A percentile compares a stretch with the other conserved stretches of the same genome.
Conservation (phyloP, 2,113 vertebrate genomes). For the Orycteropus afer region DNA sequence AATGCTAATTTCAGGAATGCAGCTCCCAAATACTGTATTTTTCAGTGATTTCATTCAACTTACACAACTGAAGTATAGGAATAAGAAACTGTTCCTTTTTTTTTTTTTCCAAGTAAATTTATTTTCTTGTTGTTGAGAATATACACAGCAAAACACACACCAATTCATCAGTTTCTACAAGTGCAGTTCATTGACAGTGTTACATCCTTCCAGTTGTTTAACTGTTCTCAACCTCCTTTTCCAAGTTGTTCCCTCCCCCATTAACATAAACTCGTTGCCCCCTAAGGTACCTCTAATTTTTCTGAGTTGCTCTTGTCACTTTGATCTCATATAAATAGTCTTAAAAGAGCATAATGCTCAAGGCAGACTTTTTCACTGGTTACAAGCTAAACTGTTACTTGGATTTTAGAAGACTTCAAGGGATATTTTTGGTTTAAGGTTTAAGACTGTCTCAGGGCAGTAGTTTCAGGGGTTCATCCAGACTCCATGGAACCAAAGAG, state of each 20-base stretch:
- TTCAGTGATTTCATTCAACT: not conserved
- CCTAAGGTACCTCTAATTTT: not conserved
- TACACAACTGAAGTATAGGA: not conserved
- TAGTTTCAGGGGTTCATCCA: not conserved
- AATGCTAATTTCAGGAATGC: conserved; percentile 12
- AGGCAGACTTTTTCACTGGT: not conserved
- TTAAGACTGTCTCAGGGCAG: not conserved
- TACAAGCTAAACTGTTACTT: not conserved
- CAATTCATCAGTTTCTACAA: not conserved
- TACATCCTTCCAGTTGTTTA: not conserved
- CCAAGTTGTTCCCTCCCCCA: not conserved
- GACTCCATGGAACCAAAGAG: not conserved
- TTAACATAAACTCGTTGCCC: not conserved
- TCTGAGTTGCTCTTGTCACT: not conserved
- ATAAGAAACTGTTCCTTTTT: not conserved
- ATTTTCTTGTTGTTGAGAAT: not conserved
- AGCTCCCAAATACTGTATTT: not conserved
- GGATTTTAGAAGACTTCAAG: not conserved
- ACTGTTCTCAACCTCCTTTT: not conserved
- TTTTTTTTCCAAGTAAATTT: too few relatives aligned
- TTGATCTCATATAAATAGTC: not conserved
- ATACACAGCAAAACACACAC: not conserved
- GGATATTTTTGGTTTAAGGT: not conserved
- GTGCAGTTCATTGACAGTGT: not conserved
- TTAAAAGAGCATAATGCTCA: not conserved